Evolutionary conservation across 2,797 vertebrate genomes (phyloP).

Genomic region (Halcyon leucocephala): DNA sequence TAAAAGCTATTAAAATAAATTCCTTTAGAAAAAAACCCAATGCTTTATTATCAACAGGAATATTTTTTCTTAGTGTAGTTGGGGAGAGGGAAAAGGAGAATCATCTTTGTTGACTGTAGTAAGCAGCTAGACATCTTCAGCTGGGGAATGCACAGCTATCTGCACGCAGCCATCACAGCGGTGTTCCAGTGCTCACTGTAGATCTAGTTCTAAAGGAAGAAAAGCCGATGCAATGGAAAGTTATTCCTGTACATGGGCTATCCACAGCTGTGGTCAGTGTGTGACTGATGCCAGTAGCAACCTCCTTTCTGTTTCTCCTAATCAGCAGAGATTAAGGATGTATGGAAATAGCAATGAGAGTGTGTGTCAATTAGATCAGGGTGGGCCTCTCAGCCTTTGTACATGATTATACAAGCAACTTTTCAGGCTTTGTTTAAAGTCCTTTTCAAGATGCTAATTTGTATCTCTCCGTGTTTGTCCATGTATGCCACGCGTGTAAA

Average conservation of each 20-base stretch:
- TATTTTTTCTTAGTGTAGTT: not conserved
- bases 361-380: not conserved
- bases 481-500: conserved; percentile 20
- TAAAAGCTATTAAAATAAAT: not conserved
- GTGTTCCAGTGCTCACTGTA: not conserved
- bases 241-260: not conserved
- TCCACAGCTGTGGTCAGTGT: not conserved
- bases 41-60: not conserved
- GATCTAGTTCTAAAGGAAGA: not conserved
- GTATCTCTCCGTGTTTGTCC: not conserved
- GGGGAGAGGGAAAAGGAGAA: not conserved
- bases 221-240: not conserved
- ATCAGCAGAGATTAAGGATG: conserved; percentile 11
- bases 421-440: not conserved
- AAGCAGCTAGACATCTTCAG: not conserved
- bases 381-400: not conserved
- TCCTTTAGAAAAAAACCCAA: not conserved
- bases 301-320: not conserved
- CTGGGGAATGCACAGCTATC: not conserved
- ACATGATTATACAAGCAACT: not conserved
- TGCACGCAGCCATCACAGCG: not conserved
- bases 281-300: not conserved
- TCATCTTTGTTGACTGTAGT: not conserved
- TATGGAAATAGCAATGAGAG: not conserved
- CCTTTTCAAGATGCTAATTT: not conserved